Conservation (phyloP, 2,113 vertebrate genomes). For the Coracopsis vasa region DNA sequence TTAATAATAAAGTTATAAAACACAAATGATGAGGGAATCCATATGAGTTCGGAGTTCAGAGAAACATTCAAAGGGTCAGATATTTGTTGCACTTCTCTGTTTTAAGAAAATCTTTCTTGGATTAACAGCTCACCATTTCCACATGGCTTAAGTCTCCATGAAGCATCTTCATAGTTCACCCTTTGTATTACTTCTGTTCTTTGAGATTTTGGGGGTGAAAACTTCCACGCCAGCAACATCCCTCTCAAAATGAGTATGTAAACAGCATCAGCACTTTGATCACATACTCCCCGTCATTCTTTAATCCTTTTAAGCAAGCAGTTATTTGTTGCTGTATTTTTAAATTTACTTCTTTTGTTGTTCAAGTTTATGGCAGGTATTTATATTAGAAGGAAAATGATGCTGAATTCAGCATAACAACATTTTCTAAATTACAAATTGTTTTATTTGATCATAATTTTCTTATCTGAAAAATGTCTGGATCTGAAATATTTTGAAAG, state of each 20-base stretch:
- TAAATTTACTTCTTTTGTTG: neutral
- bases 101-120: neutral
- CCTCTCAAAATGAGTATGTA: neutral
- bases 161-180: neutral
- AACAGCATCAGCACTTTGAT: neutral
- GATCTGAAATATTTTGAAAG: constrained; percentile 62
- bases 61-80: neutral
- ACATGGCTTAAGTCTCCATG: neutral
- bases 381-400: neutral
- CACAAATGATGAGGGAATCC: neutral
- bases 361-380: neutral
- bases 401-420: neutral
- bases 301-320: neutral
- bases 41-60: neutral
- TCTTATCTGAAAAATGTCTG: constrained; percentile 43
- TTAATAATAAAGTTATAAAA: neutral
- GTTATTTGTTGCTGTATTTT: neutral
- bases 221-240: rapidly evolving
- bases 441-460: constrained; percentile 56
- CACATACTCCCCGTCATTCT: neutral
- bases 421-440: constrained; percentile 26
- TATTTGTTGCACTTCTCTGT: neutral
- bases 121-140: neutral
- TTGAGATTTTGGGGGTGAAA: neutral
- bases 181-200: neutral